phyloP scores from a whole-genome alignment of 1,140 invertebrate species.

The Harlomillsia oculata region DNA sequence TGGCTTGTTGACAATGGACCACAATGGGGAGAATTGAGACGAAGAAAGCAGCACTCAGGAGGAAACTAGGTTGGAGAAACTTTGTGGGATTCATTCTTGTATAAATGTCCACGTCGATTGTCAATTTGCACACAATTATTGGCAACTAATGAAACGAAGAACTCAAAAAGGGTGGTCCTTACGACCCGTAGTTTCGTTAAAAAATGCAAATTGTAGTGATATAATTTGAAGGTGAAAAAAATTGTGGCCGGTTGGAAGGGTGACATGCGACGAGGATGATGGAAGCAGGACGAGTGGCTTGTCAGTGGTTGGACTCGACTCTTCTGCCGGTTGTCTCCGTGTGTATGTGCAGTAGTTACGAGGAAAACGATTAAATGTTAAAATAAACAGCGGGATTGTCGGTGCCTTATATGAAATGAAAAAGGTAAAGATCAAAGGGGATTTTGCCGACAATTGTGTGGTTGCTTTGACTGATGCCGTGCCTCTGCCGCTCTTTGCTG shows the following conservation, averaged over 20 bases:
- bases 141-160: no score
- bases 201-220: neutral
- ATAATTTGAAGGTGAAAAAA: neutral
- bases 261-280: neutral
- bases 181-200: no score
- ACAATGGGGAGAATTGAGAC: no score
- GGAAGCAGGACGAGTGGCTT: conserved; percentile 1
- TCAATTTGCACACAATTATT: no score
- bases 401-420: conserved; percentile 27
- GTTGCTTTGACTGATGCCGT: conserved; percentile 28
- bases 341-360: conserved; percentile 10
- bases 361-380: conserved; percentile 34
- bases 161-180: no score
- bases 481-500: conserved; percentile 2
- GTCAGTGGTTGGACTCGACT: no score
- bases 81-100: no score
- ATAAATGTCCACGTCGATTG: no score
- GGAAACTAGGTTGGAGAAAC: no score
- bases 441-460: conserved; percentile 32
- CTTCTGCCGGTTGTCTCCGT: neutral
- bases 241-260: no score
- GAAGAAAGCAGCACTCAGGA: no score
- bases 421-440: conserved; percentile 36
- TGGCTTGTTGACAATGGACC: no score
- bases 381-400: conserved; percentile 33